Conservation (phyloP, 2,113 vertebrate genomes). For the Brevimyrus niger region DNA sequence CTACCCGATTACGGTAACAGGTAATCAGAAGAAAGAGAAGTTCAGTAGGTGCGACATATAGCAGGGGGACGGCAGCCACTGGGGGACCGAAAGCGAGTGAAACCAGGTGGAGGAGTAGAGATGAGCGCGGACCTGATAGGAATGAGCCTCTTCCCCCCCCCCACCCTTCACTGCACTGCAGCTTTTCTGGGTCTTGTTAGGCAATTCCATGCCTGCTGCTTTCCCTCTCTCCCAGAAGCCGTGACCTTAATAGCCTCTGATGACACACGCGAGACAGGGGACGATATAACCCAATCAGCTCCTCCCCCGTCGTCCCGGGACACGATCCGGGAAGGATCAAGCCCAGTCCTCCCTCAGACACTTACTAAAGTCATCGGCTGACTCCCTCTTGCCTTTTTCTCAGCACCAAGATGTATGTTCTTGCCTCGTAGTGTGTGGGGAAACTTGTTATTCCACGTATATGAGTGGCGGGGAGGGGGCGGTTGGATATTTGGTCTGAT, state of each 20-base stretch:
- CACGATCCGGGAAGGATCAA: background rate
- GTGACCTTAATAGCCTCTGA: constrained; percentile 12
- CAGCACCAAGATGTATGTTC: background rate
- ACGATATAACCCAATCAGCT: background rate
- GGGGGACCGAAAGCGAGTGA: background rate
- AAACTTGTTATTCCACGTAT: background rate
- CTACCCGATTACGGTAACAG: background rate
- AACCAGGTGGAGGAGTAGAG: background rate
- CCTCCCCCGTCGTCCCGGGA: background rate
- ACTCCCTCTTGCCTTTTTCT: background rate
- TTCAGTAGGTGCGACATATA: background rate
- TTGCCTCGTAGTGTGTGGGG: background rate
- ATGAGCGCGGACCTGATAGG: background rate
- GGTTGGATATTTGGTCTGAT: background rate
- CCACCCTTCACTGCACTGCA: background rate
- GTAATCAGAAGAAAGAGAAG: background rate
- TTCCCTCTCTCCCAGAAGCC: background rate
- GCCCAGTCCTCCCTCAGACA: background rate
- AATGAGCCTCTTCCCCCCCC: background rate
- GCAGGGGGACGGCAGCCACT: background rate
- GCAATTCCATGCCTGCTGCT: background rate
- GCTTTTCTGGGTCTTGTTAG: background rate
- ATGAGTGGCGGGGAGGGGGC: background rate
- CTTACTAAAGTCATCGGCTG: background rate
- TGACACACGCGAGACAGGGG: background rate